Evolutionary conservation across 2,113 vertebrate genomes (phyloP).

Genomic region (Tachuris rubrigastra): DNA sequence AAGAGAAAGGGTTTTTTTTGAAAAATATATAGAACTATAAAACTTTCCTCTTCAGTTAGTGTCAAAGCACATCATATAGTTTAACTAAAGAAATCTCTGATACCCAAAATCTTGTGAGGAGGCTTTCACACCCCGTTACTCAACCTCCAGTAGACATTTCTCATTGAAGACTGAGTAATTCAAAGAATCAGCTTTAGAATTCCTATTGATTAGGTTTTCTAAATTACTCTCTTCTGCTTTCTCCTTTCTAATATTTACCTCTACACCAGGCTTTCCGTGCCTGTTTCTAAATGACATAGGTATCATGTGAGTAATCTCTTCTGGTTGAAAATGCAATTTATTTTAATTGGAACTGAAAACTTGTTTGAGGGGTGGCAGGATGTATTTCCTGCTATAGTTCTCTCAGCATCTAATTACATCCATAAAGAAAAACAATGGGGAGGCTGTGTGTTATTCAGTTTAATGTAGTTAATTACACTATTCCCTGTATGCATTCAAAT

Average conservation of each 20-base stretch:
- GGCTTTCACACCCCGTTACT: not conserved
- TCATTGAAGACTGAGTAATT: not conserved
- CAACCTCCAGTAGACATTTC: not conserved
- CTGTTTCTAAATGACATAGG: not conserved
- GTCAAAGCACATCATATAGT: not conserved
- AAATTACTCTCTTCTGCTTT: not conserved
- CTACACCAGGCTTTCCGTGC: not conserved
- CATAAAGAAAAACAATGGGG: slow-evolving; percentile 22
- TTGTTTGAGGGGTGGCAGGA: slow-evolving; percentile 37
- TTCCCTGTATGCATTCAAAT: not conserved
- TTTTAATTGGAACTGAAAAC: slow-evolving; percentile 63
- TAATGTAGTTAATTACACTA: slow-evolving; percentile 9
- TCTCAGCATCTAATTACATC: slow-evolving; percentile 35
- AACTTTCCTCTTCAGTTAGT: not conserved
- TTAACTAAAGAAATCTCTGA: not conserved
- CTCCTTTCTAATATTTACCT: not conserved
- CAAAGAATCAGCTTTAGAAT: not conserved
- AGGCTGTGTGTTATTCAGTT: not conserved
- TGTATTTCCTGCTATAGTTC: slow-evolving; percentile 24
- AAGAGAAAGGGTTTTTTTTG: rapidly evolving
- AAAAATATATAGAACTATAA: not conserved
- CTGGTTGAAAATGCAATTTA: slow-evolving; percentile 38
- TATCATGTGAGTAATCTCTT: not conserved
- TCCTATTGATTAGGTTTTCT: not conserved
- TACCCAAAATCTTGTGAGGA: not conserved